Evolutionary conservation across 2,888 invertebrate species (phyloP), one percentile per base, ranked within the genome.

Genomic region (Epirrhoe alternata): DNA sequence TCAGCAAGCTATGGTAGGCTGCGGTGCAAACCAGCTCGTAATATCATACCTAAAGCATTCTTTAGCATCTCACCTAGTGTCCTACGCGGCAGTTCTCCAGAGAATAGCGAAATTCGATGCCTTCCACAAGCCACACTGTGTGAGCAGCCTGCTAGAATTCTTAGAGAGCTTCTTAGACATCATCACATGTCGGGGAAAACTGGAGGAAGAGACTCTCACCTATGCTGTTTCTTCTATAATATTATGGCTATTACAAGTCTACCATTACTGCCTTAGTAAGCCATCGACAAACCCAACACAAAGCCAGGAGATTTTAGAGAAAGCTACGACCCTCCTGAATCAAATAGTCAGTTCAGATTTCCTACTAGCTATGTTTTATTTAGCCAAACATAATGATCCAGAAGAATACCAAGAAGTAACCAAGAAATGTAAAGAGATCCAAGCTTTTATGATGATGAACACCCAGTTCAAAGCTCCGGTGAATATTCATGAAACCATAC

Each of bases 11-110:
- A 95, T 98, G 77, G 97, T 98, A 47, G 99, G 99, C 33, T 97
- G 97, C 33, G 97, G 97, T 31, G 98, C 98, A 0, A 99, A 99
- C 89, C 95, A 97, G 84, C 92, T 99, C 73, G 97, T 98, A 47
- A 94, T 99, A 73, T 98, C 98, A 12, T 99, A 99, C 86, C 93
- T 99, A 68, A 97, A 97, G 85, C 98, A 99, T 90, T 98, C 98
- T 0, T 88, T 98, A 61, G 97, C 97, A 74, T 97, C 98, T 6
- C 98, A 98, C 88, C 89, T 98, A 71, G 97, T 99, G 0, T 98
- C 98, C 0, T 97, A 98, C 84, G 97, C 97, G 6, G 97, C 98
- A 5, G 98, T 98, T 0, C 87, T 98, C 33, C 97, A 97, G 80
- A 95, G 97, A 79, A 96, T 99, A 68, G 96, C 97, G 59, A 97